Conservation (phyloP, 1,140 invertebrate genomes). For the Stenopsyche tienmushanensis region DNA sequence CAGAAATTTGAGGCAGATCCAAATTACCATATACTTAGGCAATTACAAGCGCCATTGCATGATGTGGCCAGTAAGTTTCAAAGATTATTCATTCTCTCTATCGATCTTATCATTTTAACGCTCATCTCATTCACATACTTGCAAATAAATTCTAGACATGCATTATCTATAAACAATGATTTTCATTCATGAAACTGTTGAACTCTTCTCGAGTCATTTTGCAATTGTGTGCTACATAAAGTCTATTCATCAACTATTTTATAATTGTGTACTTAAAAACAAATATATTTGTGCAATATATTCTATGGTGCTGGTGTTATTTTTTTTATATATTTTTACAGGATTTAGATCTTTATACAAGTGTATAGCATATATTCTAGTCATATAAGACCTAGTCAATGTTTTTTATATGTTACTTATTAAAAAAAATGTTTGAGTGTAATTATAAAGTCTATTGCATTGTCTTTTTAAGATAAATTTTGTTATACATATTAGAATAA, state of each 20-base stretch:
- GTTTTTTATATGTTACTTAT: constrained; percentile 22
- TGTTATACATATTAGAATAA: constrained; percentile 22
- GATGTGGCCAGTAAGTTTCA: constrained; percentile 62
- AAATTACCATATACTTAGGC: constrained; percentile 54
- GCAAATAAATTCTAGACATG: too few relatives aligned
- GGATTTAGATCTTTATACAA: constrained; percentile 38
- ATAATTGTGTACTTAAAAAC: too few relatives aligned
- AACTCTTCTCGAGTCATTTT: too few relatives aligned
- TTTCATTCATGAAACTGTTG: too few relatives aligned
- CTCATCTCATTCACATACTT: too few relatives aligned
- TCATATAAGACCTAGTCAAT: constrained; percentile 40
- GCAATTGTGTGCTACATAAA: too few relatives aligned
- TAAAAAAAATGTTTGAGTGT: constrained; percentile 34
- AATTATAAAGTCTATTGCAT: constrained; percentile 39
- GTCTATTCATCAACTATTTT: too few relatives aligned
- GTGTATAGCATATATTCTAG: constrained; percentile 38
- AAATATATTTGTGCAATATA: constrained; percentile 32
- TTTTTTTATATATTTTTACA: constrained; percentile 43
- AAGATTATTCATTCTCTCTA: not conserved
- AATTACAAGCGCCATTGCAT: constrained; percentile 53
- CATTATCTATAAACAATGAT: too few relatives aligned
- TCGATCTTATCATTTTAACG: not conserved
- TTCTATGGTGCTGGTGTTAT: constrained; percentile 41
- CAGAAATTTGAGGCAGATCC: constrained; percentile 61
- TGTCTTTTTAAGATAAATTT: constrained; percentile 24